A percentile compares a stretch with the other conserved stretches of the same genome.
Conservation (phyloP, 2,888 invertebrate species). For the Buathra laborator region DNA sequence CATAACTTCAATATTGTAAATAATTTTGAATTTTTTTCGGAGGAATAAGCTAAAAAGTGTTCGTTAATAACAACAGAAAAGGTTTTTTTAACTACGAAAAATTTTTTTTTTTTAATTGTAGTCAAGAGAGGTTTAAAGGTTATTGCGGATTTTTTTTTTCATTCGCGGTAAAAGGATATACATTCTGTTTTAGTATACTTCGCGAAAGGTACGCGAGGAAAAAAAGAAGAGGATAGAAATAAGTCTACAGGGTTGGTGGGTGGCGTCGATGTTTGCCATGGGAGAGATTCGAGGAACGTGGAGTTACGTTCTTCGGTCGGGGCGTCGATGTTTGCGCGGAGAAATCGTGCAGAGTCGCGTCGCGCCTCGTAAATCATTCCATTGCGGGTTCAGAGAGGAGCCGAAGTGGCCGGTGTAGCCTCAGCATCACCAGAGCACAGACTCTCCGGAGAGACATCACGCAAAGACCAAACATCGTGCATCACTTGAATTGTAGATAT, state of each 20-base stretch:
- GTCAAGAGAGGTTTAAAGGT: background rate
- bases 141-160: background rate
- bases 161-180: background rate
- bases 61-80: background rate
- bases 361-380: constrained; percentile 67
- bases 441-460: constrained; percentile 60
- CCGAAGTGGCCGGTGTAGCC: constrained; percentile 31
- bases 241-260: constrained; percentile 17
- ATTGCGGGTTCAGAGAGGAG: constrained; percentile 46
- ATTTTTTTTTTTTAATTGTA: background rate
- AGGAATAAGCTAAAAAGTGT: background rate
- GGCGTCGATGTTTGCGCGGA: constrained; percentile 52
- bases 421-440: constrained; percentile 18
- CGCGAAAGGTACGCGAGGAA: background rate
- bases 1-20: background rate
- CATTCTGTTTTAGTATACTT: background rate
- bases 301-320: constrained; percentile 21
- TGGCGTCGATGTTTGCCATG: constrained; percentile 53
- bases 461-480: constrained; percentile 61
- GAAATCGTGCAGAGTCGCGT: constrained; percentile 58
- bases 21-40: background rate
- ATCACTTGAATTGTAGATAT: constrained; percentile 54
- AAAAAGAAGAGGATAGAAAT: constrained; percentile 33
- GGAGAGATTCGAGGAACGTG: constrained; percentile 30
- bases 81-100: background rate